A percentile compares a stretch with the other conserved stretches of the same genome.
Evolutionary conservation across 2,113 vertebrate species (phyloP).

Genomic region (Sylvietta virens): DNA sequence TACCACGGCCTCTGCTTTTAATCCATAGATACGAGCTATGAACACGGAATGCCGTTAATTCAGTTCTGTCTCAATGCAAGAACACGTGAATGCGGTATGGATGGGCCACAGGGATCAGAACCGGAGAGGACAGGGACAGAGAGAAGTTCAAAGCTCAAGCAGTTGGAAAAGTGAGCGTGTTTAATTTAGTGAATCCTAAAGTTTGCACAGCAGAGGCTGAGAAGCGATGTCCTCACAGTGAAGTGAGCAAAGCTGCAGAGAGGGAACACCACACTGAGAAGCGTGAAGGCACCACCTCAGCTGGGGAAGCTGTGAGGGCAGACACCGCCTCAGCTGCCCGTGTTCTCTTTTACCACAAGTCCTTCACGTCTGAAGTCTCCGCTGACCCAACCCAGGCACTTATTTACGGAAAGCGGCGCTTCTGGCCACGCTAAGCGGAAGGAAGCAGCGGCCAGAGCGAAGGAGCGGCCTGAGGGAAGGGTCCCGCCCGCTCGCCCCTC

Average conservation of each 20-base stretch:
- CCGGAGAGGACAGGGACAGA: accelerated
- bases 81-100: accelerated
- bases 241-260: neutral
- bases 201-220: neutral
- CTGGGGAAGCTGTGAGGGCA: neutral
- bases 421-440: accelerated
- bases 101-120: accelerated
- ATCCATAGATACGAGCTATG: accelerated
- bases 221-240: neutral
- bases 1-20: neutral
- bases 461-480: neutral
- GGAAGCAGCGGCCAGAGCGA: neutral
- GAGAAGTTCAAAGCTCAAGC: neutral
- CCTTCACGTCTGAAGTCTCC: neutral
- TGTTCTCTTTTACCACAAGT: neutral
- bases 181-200: neutral
- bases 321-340: neutral
- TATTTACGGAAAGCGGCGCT: neutral
- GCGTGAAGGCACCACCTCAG: neutral
- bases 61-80: neutral
- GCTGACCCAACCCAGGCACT: neutral
- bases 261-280: neutral
- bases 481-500: neutral
- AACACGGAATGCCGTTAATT: accelerated
- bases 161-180: neutral